phyloP scores from a whole-genome alignment of 2,113 vertebrate genomes.

The Epinephelus moara region DNA sequence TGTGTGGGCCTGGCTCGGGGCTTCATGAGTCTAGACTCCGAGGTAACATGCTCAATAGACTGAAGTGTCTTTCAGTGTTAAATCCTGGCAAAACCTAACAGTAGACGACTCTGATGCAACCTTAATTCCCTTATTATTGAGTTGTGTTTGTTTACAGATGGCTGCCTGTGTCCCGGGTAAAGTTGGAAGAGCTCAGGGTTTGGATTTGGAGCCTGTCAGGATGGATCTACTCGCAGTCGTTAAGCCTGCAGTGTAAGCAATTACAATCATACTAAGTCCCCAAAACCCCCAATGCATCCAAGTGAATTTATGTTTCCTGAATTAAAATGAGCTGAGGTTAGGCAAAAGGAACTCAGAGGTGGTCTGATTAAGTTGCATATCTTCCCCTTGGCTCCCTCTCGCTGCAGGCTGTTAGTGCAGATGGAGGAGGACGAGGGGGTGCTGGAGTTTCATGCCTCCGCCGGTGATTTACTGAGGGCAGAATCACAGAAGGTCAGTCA shows the following conservation, averaged over 20 bases:
- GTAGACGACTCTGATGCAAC: neutral
- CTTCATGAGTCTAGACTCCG: constrained; percentile 89
- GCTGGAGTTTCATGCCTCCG: constrained; percentile 85
- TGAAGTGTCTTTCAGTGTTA: neutral
- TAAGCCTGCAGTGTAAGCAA: constrained; percentile 85
- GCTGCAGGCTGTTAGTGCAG: constrained; percentile 87
- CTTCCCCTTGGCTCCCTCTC: constrained; percentile 40
- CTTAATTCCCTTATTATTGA: constrained; percentile 2
- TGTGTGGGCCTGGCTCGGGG: constrained; percentile 86
- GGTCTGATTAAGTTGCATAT: constrained; percentile 56
- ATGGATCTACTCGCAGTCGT: constrained; percentile 85
- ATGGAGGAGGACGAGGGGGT: constrained; percentile 82
- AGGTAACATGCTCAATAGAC: constrained; percentile 81
- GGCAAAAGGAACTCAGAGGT: constrained; percentile 41
- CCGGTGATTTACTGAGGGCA: constrained; percentile 87
- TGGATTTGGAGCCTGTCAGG: constrained; percentile 82
- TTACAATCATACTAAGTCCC: constrained; percentile 41
- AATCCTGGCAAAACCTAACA: constrained; percentile 2
- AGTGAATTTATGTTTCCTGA: constrained; percentile 57
- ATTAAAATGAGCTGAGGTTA: constrained; percentile 66
- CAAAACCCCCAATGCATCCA: constrained; percentile 18
- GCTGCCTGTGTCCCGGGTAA: constrained; percentile 80
- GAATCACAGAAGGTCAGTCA: constrained; percentile 71
- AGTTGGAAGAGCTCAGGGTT: constrained; percentile 82
- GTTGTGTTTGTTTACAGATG: constrained; percentile 74